Percentiles rank a stretch among this genome's conserved stretches.
Evolutionary conservation across 2,797 vertebrate species (phyloP).

Genomic region (Perodicticus potto): DNA sequence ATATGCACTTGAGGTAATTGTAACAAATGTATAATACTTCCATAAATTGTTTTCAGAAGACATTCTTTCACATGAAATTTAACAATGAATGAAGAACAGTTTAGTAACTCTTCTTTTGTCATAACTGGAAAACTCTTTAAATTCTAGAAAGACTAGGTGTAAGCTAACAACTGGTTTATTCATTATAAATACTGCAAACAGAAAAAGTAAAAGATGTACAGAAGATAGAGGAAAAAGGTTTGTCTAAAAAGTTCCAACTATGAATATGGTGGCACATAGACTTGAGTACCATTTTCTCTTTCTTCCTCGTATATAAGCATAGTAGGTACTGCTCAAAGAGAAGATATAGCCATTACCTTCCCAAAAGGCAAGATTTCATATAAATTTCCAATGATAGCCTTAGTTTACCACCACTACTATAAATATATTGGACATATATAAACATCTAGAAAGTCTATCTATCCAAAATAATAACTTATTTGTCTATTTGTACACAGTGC

Average conservation of each 20-base stretch:
- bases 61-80: background rate
- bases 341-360: background rate
- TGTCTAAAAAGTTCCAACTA: background rate
- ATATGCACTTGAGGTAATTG: background rate
- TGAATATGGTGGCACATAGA: background rate
- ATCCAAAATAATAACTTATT: background rate
- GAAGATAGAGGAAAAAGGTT: background rate
- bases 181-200: background rate
- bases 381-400: background rate
- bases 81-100: background rate
- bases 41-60: background rate
- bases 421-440: slow-evolving; percentile 9
- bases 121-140: background rate
- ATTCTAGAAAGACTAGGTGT: background rate
- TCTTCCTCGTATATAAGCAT: background rate
- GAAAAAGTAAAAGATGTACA: background rate
- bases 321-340: background rate
- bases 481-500: background rate
- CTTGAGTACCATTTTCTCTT: background rate
- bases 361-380: slow-evolving; percentile 14
- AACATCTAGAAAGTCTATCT: slow-evolving; percentile 31
- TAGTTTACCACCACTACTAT: slow-evolving; percentile 21
- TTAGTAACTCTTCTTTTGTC: background rate
- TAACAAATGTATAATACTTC: background rate
- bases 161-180: background rate